Base-by-base conservation (phyloP, 2,797 vertebrate genomes). In the Eulemur rubriventer region DNA sequence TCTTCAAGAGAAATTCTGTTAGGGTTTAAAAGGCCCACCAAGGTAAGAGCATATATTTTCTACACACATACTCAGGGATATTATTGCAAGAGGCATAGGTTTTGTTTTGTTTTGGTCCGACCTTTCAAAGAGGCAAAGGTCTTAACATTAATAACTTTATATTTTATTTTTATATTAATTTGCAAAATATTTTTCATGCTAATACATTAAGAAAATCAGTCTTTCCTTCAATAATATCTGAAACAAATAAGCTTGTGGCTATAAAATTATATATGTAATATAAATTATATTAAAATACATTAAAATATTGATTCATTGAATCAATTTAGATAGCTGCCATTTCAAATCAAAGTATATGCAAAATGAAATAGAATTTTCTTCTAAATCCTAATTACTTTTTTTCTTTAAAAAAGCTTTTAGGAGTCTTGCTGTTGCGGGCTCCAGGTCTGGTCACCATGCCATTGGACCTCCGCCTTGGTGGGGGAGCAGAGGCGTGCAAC, bases 291-390 rank as follows among this genome's bases (percentile, higher is more conserved):
- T 72, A 91, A 82, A 94, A 65, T 30, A 55, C 17, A 76, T 55
- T 88, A 48, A 94, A 87, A 72, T 59, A 48, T 18, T 92, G 43
- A 93, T 43, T 84, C 17, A 81, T 0, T 78, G 18, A 48, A 38
- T 90, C 69, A 93, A 63, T 70, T 72, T 55, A 93, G 35, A 92
- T 52, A 65, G 46, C 28, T 92, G 26, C 20, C 30, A 50, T 78
- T 85, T 96, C 75, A 70, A 92, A 46, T 85, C 30, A 82, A 81
- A 95, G 33, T 43, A 93, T 38, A 95, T 4, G 59, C 6, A 92
- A 55, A 41, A 86, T 61, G 13, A 94, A 96, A 73, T n/a, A 28
- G 4, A 70, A 65, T 50, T 86, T 76, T 72, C 43, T 89, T 82
- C 17, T 46, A 95, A 92, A 85, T 75, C 1, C 17, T 76, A 90